Evolutionary conservation across 2,888 invertebrate species (phyloP).

Genomic region (Patella depressa): DNA sequence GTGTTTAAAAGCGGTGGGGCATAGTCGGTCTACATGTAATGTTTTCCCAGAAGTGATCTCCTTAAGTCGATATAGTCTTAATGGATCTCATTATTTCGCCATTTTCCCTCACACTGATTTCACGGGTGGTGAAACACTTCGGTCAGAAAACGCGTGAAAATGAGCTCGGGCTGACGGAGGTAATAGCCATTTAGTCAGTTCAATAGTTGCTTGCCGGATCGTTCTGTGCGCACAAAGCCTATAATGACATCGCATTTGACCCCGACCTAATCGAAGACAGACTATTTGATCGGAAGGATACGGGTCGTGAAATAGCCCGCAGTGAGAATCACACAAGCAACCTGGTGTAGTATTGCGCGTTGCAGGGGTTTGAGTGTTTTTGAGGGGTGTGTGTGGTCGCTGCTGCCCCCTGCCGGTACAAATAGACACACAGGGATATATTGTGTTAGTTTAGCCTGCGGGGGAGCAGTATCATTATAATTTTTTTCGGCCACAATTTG

Average conservation of each 20-base stretch:
- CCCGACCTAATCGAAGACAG: conserved; percentile 1
- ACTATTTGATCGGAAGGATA: background rate
- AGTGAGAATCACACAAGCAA: background rate
- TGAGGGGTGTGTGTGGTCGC: conserved; percentile 7
- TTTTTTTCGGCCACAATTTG: background rate
- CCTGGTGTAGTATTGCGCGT: background rate
- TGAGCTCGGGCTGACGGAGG: conserved; percentile 40
- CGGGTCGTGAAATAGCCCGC: conserved; percentile 13
- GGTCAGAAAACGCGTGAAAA: conserved; percentile 40
- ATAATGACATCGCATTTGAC: conserved; percentile 7
- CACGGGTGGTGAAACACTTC: conserved; percentile 34
- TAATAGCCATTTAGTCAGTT: conserved; percentile 46
- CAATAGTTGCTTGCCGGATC: conserved; percentile 34
- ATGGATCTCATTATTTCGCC: conserved; percentile 45
- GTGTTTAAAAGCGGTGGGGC: conserved; percentile 29
- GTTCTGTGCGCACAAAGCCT: conserved; percentile 13
- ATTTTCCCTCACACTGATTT: conserved; percentile 40
- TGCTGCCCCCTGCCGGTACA: background rate
- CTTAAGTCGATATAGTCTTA: conserved; percentile 37
- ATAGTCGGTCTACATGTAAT: conserved; percentile 18
- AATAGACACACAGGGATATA: background rate
- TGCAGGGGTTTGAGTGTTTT: background rate
- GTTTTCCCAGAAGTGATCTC: conserved; percentile 37
- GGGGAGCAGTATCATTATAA: background rate
- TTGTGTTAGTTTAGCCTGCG: background rate